A percentile compares a stretch with the other conserved stretches of the same genome.
Conservation (phyloP, 2,888 invertebrate species). For the Macrosoma leucophasiata region DNA sequence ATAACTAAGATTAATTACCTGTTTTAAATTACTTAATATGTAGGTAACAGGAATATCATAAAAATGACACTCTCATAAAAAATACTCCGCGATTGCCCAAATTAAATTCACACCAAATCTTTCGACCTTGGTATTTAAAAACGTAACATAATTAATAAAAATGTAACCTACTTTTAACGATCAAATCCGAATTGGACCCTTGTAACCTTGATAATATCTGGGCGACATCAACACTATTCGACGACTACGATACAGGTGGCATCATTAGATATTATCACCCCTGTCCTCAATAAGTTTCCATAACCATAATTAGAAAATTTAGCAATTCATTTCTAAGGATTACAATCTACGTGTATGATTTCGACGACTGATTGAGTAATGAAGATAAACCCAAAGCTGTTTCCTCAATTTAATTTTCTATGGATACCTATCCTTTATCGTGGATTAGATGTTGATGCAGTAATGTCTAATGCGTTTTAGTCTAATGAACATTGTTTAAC, state of each 20-base stretch:
- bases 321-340: conserved; percentile 57
- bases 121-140: too few species aligned
- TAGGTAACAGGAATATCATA: too few species aligned
- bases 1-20: too few species aligned
- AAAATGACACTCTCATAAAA: too few species aligned
- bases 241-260: conserved; percentile 27
- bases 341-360: conserved; percentile 53
- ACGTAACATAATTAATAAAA: neutral
- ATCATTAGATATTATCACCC: conserved; percentile 37
- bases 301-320: conserved; percentile 56
- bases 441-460: conserved; percentile 34
- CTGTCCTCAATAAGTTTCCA: conserved; percentile 31
- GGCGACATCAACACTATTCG: conserved; percentile 21
- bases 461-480: conserved; percentile 57
- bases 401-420: conserved; percentile 17
- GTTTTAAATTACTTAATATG: too few species aligned
- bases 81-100: too few species aligned
- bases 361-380: conserved; percentile 27
- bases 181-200: too few species aligned
- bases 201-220: conserved; percentile 27
- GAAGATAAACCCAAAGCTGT: conserved; percentile 23
- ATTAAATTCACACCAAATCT: too few species aligned
- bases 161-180: neutral
- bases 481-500: conserved; percentile 73
- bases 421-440: conserved; percentile 27